These are phyloP conservation scores for Thaleichthys pacificus DNA, from an alignment of 2,797 vertebrate species.

Conservation along the genomic window DNA sequence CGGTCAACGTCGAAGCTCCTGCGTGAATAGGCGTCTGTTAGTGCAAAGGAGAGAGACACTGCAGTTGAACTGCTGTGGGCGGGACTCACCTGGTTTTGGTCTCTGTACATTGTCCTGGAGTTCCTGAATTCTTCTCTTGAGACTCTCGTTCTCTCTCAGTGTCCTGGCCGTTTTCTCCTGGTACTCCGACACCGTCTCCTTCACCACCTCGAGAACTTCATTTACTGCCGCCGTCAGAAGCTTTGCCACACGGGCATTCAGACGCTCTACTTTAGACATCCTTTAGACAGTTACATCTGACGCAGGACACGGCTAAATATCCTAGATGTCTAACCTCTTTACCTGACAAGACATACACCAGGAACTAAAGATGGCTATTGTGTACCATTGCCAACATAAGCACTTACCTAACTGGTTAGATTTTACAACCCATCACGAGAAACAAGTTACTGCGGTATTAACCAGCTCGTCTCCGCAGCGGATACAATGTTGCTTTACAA, in stretches of 20 bases:
- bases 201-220: slow-evolving; percentile 73
- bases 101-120: slow-evolving; percentile 48
- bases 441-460: neutral
- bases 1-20: slow-evolving; percentile 25
- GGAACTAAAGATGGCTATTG: neutral
- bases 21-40: slow-evolving; percentile 2
- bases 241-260: slow-evolving; percentile 69
- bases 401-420: neutral
- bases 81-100: slow-evolving; percentile 26
- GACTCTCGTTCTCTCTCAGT: slow-evolving; percentile 48
- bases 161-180: slow-evolving; percentile 50
- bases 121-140: slow-evolving; percentile 48
- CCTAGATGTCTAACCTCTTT: neutral
- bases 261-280: slow-evolving; percentile 73
- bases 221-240: slow-evolving; percentile 66
- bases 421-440: neutral
- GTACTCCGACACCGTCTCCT: slow-evolving; percentile 53
- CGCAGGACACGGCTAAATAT: neutral
- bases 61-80: neutral
- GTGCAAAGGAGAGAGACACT: neutral
- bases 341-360: neutral
- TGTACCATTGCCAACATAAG: neutral
- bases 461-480: neutral
- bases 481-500: neutral
- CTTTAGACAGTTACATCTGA: slow-evolving; percentile 1